Conservation (phyloP, 1,140 invertebrate genomes). For the Diorhabda carinulata region DNA sequence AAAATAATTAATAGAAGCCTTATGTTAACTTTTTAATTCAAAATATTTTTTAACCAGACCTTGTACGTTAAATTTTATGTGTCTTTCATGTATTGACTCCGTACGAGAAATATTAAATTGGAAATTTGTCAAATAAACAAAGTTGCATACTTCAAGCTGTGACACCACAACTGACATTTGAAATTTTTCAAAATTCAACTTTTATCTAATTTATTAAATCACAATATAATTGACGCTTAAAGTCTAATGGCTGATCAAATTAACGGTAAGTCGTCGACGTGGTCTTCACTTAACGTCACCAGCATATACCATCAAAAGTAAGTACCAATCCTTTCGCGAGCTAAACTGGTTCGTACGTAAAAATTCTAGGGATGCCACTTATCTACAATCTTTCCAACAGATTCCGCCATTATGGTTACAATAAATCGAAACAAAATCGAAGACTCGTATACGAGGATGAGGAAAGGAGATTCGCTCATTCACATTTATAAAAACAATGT, state of each 20-base stretch:
- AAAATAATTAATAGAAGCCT: too few relatives aligned
- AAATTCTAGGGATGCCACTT: constrained; percentile 9
- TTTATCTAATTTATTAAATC: not conserved
- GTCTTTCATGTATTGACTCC: too few relatives aligned
- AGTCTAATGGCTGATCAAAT: not conserved
- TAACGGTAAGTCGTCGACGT: not conserved
- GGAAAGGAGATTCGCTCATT: too few relatives aligned
- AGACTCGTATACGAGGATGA: not conserved
- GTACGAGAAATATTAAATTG: too few relatives aligned
- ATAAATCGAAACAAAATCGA: constrained; percentile 4
- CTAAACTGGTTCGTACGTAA: constrained; percentile 11
- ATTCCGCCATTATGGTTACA: constrained; percentile 11
- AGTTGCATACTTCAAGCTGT: too few relatives aligned
- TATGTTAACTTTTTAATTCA: too few relatives aligned
- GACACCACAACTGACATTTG: too few relatives aligned
- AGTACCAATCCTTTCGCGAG: constrained; percentile 5
- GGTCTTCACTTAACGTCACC: constrained; percentile 1
- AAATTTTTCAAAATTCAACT: too few relatives aligned
- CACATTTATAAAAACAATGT: too few relatives aligned
- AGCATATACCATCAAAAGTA: not conserved
- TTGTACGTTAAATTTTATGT: too few relatives aligned
- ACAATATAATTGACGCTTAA: not conserved
- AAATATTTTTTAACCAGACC: too few relatives aligned
- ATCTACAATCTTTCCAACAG: constrained; percentile 7
- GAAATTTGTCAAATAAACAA: too few relatives aligned